phyloP scores from a whole-genome alignment of 2,113 vertebrate species.

The Larimichthys polyactis region DNA sequence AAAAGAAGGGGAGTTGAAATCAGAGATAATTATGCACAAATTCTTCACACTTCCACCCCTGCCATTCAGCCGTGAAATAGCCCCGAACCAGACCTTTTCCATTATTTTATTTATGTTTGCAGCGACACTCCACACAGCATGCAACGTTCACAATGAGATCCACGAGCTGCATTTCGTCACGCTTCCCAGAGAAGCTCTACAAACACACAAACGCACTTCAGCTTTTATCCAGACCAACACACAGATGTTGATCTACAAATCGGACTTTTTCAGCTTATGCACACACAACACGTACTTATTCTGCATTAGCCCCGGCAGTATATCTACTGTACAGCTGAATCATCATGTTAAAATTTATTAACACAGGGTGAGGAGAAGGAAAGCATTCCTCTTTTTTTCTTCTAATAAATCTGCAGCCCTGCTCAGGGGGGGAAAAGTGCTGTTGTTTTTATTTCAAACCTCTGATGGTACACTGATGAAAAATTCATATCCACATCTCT shows the following conservation, averaged over 20 bases:
- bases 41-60: slow-evolving; percentile 40
- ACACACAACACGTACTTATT: neutral
- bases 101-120: slow-evolving; percentile 46
- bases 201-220: neutral
- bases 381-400: slow-evolving; percentile 15
- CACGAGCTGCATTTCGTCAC: slow-evolving; percentile 29
- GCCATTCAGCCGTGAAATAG: slow-evolving; percentile 53
- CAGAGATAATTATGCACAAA: slow-evolving; percentile 54
- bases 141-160: slow-evolving; percentile 13
- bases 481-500: slow-evolving; percentile 54
- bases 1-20: slow-evolving; percentile 39
- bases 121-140: slow-evolving; percentile 24
- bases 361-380: neutral
- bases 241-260: neutral
- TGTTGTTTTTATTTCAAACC: slow-evolving; percentile 59
- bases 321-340: slow-evolving; percentile 21
- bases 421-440: neutral
- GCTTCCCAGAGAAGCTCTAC: neutral
- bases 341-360: neutral
- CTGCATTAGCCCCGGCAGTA: neutral
- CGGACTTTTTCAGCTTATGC: neutral
- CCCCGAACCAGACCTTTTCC: slow-evolving; percentile 16
- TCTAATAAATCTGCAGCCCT: slow-evolving; percentile 46
- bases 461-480: slow-evolving; percentile 60
- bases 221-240: neutral